Conservation (phyloP, 2,113 vertebrate genomes). For the Pelodiscus sinensis region DNA sequence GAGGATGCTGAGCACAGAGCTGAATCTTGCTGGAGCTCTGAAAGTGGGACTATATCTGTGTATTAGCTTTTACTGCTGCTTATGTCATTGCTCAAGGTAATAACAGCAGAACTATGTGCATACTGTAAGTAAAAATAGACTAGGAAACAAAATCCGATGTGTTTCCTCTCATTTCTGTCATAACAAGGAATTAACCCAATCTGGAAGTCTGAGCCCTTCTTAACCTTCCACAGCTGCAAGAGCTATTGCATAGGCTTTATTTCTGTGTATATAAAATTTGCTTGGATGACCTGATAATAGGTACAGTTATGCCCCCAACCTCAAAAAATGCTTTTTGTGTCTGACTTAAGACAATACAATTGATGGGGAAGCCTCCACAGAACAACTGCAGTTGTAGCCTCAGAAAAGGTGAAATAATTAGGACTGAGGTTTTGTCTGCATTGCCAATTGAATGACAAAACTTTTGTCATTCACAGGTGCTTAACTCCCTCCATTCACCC, state of each 20-base stretch:
- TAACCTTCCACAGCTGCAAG: slow-evolving; percentile 17
- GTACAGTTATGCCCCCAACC: not conserved
- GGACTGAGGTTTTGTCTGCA: not conserved
- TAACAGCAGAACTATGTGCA: slow-evolving; percentile 6
- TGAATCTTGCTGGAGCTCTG: not conserved
- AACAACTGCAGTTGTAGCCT: slow-evolving; percentile 10
- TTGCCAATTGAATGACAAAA: no score
- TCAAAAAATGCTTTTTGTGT: slow-evolving; percentile 8
- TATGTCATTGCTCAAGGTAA: not conserved
- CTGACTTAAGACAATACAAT: not conserved
- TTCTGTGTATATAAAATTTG: not conserved
- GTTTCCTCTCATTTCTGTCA: slow-evolving; percentile 10
- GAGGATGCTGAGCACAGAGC: not conserved
- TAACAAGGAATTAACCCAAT: not conserved
- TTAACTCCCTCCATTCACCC: no score
- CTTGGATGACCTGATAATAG: slow-evolving; percentile 5
- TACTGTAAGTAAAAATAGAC: slow-evolving; percentile 17
- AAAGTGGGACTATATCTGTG: not conserved
- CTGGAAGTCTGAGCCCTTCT: not conserved
- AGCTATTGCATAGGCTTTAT: not conserved
- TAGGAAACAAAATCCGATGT: not conserved
- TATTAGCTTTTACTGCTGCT: slow-evolving; percentile 6
- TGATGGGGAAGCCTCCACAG: slow-evolving; percentile 18
- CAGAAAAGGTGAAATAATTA: not conserved
- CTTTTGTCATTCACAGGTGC: no score